Conservation (phyloP, 2,888 invertebrate species). For the Rhogogaster chlorosoma region DNA sequence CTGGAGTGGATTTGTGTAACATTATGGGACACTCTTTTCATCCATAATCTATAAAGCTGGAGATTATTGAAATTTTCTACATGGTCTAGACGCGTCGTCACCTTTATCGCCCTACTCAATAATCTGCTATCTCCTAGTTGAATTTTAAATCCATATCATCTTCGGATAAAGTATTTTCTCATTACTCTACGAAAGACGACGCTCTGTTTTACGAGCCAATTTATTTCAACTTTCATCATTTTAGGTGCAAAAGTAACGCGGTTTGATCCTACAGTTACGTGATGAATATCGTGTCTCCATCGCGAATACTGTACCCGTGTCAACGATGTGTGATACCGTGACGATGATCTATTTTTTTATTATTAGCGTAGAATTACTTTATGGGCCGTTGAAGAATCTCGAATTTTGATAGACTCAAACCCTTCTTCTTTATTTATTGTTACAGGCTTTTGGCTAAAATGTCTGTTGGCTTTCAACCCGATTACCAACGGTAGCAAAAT, state of each 20-base stretch:
- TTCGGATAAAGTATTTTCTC: neutral
- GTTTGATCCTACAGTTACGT: neutral
- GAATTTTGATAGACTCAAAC: neutral
- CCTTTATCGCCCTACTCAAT: neutral
- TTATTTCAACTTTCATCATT: slow-evolving; percentile 7
- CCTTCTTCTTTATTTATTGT: slow-evolving; percentile 58
- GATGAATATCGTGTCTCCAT: neutral
- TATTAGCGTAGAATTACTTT: neutral
- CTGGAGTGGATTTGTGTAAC: neutral
- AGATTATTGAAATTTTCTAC: slow-evolving; percentile 25
- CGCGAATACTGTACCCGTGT: neutral
- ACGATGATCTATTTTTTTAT: neutral
- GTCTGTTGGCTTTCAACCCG: slow-evolving; percentile 88
- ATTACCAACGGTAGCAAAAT: slow-evolving; percentile 88
- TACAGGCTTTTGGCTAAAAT: slow-evolving; percentile 81
- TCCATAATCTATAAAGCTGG: neutral
- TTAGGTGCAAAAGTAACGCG: neutral
- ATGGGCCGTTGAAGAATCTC: neutral
- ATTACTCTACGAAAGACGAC: neutral
- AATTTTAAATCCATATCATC: slow-evolving; percentile 6
- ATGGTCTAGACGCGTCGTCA: slow-evolving; percentile 24
- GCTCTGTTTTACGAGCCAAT: neutral
- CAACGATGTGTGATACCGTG: neutral
- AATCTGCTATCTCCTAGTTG: neutral
- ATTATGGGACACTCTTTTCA: neutral